Percentiles rank a stretch among this genome's conserved stretches.
Evolutionary conservation across 2,113 vertebrate genomes (phyloP).

Genomic region (Epinephelus fuscoguttatus): DNA sequence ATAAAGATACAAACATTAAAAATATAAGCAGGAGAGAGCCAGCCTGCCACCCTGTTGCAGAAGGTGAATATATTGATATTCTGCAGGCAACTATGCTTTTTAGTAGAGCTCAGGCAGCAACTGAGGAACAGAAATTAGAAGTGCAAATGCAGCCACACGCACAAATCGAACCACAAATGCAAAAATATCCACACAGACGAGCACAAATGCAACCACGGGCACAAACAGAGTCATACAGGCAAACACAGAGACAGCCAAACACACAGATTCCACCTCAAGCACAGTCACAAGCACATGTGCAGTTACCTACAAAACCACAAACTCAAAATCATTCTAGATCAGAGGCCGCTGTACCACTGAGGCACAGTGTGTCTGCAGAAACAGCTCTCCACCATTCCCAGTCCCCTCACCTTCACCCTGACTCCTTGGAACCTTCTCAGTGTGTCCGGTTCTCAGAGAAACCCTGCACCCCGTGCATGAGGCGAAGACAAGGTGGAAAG

Average conservation of each 20-base stretch:
- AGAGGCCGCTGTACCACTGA: neutral
- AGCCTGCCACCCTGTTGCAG: constrained; percentile 37
- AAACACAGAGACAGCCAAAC: constrained; percentile 35
- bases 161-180: constrained; percentile 27
- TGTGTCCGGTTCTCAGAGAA: constrained; percentile 82
- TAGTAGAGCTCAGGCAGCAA: constrained; percentile 33
- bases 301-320: constrained; percentile 36
- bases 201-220: constrained; percentile 36
- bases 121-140: constrained; percentile 44
- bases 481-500: constrained; percentile 75
- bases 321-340: constrained; percentile 15
- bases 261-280: constrained; percentile 9
- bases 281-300: constrained; percentile 27
- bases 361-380: constrained; percentile 18
- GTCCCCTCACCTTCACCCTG: neutral
- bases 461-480: constrained; percentile 81
- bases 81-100: constrained; percentile 80
- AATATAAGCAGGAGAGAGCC: constrained; percentile 18
- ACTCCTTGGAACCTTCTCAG: constrained; percentile 38
- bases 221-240: constrained; percentile 37
- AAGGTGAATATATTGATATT: constrained; percentile 90
- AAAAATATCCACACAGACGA: constrained; percentile 22
- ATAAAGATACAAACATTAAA: constrained; percentile 32
- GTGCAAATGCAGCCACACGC: constrained; percentile 25
- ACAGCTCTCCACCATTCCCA: constrained; percentile 40